Evolutionary conservation across 2,888 invertebrate genomes (phyloP), one percentile per base, ranked within the genome.

Genomic region (Lumbricus terrestris): DNA sequence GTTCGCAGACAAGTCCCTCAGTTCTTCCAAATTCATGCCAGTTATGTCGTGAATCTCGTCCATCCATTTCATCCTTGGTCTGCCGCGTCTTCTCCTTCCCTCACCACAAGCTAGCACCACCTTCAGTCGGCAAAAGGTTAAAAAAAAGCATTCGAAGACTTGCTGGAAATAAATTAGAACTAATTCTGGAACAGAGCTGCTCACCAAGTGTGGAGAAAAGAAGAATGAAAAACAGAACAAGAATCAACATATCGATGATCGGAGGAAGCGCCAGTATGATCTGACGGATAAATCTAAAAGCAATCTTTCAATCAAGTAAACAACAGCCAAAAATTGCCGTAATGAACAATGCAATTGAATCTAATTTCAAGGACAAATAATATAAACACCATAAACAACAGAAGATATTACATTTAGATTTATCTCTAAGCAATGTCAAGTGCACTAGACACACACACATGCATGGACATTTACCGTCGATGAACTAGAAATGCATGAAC

Each of bases 211-310:
- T 95, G 54, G 97, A 97, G 94, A 97, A 98, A 35, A 97, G 97
- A 90, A 97, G 96, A 93, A 98, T 97, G 94, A 97, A 97, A 95
- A 98, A 97, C 94, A 98, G 96, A 38, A 98, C 95, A 90, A 98
- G 96, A 69, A 97, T 96, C 93, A 98, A 95, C 97, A 98, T 97
- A 95, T 98, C 97, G 92, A 98, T 95, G 93, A 98, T 97, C 11
- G 98, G 97, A 29, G 97, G 97, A 92, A 98, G 94, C 0, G 97
- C 97, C 95, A 97, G 97, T 91, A 98, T 95, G 92, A 97, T 97
- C 95, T 98, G 97, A 8, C 95, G 93, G 54, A 95, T 93, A 90
- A 95, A 95, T 91, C 95, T 95, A 93, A 34, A 90, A 82, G 29
- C 29, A n/a, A 69, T n/a, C n/a, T 11, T 29, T 69, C 69, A n/a